A percentile compares a stretch with the other conserved stretches of the same genome.
phyloP scores from a whole-genome alignment of 1,140 invertebrate species.

The Mya arenaria region DNA sequence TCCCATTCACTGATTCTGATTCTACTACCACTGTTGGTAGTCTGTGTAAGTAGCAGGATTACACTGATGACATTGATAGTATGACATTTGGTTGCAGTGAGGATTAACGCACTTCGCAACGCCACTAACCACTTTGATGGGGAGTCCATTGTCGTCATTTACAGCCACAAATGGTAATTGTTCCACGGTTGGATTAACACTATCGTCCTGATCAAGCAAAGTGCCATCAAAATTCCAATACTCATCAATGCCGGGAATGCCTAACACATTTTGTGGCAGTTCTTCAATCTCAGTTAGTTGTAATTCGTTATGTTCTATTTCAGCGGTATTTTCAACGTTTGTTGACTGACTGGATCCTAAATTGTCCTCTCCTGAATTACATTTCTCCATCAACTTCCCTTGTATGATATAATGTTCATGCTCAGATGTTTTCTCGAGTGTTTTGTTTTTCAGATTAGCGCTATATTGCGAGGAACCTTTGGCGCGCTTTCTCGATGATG shows the following conservation, averaged over 20 bases:
- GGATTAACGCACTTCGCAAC: neutral
- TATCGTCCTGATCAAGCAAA: neutral
- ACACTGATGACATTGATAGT: neutral
- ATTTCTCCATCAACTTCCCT: neutral
- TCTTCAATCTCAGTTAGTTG: no score
- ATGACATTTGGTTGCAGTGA: neutral
- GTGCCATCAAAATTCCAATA: neutral
- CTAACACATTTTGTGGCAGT: slow-evolving; percentile 1
- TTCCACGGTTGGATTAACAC: neutral
- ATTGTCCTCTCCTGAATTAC: neutral
- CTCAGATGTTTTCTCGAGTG: no score
- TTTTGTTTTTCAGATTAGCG: no score
- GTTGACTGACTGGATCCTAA: no score
- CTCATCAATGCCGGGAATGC: neutral
- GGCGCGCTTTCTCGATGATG: no score
- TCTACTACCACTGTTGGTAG: neutral
- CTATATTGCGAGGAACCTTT: no score
- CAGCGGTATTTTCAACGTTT: neutral
- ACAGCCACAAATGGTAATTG: neutral
- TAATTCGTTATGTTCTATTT: neutral
- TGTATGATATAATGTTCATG: neutral
- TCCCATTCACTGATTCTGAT: no score
- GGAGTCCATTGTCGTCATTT: neutral
- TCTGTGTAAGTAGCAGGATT: neutral
- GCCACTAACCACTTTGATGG: neutral